Evolutionary conservation across 2,797 vertebrate genomes (phyloP).

Genomic region (Eidolon dupreanum): DNA sequence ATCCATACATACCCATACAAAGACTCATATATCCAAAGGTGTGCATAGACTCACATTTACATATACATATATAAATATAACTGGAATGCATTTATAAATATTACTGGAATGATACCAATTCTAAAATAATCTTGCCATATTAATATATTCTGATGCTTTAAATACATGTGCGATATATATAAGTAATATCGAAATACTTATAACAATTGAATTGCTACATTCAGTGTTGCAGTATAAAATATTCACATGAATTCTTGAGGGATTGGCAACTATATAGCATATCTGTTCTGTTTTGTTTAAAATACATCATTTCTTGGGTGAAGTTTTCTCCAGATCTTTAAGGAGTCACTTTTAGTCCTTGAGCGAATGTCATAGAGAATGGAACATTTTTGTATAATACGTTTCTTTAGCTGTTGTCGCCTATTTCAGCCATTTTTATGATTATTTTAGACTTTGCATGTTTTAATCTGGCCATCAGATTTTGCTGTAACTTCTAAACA

Average conservation of each 20-base stretch:
- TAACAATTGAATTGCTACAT: not conserved
- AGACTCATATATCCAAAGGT: not conserved
- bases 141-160: not conserved
- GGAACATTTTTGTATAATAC: not conserved
- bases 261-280: not conserved
- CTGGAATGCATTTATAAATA: not conserved
- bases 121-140: not conserved
- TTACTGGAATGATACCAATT: not conserved
- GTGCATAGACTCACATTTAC: not conserved
- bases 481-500: not conserved
- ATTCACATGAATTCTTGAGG: not conserved
- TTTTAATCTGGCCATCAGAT: constrained; percentile 8
- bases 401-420: not conserved
- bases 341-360: not conserved
- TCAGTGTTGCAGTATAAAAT: not conserved
- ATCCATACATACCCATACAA: not conserved
- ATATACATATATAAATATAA: not conserved
- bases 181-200: not conserved
- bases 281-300: not conserved
- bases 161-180: not conserved
- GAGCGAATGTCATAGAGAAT: not conserved
- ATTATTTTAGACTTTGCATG: not conserved
- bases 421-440: not conserved
- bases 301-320: not conserved
- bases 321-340: not conserved